Percentiles rank a stretch among this genome's conserved stretches.
phyloP scores from a whole-genome alignment of 1,140 invertebrate genomes.

The Paraescarpia echinospica region DNA sequence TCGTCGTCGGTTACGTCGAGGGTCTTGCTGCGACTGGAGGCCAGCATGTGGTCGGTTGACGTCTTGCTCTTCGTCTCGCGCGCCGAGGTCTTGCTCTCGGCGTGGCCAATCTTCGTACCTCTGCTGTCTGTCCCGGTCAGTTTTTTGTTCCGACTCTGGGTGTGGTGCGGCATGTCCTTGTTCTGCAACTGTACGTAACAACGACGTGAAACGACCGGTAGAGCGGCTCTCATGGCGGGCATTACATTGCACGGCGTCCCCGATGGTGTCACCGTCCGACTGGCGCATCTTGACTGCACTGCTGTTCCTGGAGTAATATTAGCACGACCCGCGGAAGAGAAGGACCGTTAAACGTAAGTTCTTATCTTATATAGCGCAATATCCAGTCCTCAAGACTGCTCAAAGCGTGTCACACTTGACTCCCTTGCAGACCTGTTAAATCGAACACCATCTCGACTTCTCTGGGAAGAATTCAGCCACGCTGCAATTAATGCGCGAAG shows the following conservation, averaged over 20 bases:
- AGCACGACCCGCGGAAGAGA: neutral
- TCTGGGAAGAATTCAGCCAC: no score
- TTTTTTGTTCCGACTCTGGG: neutral
- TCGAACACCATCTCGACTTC: no score
- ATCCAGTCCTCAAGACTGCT: no score
- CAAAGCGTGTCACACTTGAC: no score
- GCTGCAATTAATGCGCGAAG: no score
- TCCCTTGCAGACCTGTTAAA: no score
- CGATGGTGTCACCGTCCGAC: neutral
- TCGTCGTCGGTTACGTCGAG: neutral
- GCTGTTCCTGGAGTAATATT: neutral
- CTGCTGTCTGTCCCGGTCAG: neutral
- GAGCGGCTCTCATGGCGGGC: neutral
- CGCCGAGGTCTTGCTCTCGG: neutral
- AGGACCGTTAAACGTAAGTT: no score
- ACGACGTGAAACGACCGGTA: neutral
- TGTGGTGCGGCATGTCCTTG: neutral
- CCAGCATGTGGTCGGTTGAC: neutral
- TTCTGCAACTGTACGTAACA: neutral
- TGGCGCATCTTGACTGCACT: no score
- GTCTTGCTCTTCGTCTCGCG: neutral
- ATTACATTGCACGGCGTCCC: neutral
- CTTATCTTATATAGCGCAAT: no score
- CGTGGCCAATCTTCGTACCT: neutral
- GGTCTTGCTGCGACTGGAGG: neutral